Base-by-base conservation (phyloP, 2,113 vertebrate genomes). In the Sitta europaea region DNA sequence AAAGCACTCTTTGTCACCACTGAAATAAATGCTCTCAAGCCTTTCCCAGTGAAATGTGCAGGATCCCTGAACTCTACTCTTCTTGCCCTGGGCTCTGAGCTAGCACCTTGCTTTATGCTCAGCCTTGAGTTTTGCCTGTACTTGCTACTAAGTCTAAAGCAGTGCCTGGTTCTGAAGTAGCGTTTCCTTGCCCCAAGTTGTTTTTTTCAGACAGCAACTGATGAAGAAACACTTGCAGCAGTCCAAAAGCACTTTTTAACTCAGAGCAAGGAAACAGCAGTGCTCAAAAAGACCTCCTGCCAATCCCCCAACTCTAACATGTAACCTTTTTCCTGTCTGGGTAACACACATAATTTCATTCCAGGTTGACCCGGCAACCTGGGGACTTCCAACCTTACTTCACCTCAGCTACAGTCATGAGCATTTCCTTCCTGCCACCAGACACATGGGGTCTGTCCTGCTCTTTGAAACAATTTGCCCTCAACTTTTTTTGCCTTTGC, bases 371-470 rank as follows among this genome's bases (percentile, higher is more conserved):
- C 42, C 15, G 40, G 31, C 71, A 78, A 24, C 29, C 21, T 3
- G 8, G 59, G 31, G 28, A 68, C 25, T 11, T 17, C 57, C 82
- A 59, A 10, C n/a, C 14, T 35, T 22, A 28, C 9, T 79, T 55
- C 45, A 43, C 31, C 45, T 83, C 45, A 9, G 54, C 33, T 88
- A 5, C 12, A 78, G 24, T 29, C n/a, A 62, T 0, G 0, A 66
- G 48, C 27, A 4, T 23, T 40, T 88, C 74, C 73, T n/a, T 35
- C 67, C 59, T 33, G 58, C 63, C 65, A 47, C 28, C 73, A 42
- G 47, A 45, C 18, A 21, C 28, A 10, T 0, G 0, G 11, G 6
- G 12, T 50, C 62, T 29, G 10, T 27, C 57, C 40, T 73, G 51
- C 33, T 58, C 31, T 58, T 67, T 4, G 66, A 42, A 90, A 62